Conservation (phyloP, 2,888 invertebrate species). For the Tipula helvola region DNA sequence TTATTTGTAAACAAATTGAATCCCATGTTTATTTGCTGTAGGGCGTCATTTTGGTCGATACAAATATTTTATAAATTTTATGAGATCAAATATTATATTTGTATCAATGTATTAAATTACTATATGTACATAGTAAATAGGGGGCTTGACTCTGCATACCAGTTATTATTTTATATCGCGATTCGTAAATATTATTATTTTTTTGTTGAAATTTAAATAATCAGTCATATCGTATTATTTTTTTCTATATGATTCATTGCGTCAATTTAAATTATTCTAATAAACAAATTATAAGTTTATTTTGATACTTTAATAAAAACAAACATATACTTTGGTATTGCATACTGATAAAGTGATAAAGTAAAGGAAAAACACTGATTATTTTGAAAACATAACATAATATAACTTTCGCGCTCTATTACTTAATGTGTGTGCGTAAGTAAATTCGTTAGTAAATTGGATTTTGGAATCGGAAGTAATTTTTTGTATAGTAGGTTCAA, state of each 20-base stretch:
- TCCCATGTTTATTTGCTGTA: too few relatives aligned
- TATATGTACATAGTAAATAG: neutral
- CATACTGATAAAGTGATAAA: neutral
- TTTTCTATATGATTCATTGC: neutral
- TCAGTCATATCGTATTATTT: neutral
- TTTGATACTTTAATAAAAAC: neutral
- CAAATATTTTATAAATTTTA: neutral
- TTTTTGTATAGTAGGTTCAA: neutral
- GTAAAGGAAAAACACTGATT: neutral
- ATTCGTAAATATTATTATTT: neutral
- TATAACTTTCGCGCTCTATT: neutral
- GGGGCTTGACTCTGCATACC: neutral
- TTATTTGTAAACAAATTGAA: neutral
- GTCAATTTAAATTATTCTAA: neutral
- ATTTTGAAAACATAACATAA: neutral
- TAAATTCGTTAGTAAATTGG: neutral
- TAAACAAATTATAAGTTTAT: neutral
- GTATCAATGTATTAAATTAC: neutral
- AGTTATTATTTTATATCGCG: neutral
- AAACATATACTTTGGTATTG: neutral
- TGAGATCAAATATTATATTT: neutral
- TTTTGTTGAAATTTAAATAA: neutral
- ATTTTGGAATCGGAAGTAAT: neutral
- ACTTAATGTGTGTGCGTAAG: neutral
- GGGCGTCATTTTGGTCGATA: neutral